Base-by-base conservation (phyloP, 2,797 vertebrate species). In the Psittacula echo region DNA sequence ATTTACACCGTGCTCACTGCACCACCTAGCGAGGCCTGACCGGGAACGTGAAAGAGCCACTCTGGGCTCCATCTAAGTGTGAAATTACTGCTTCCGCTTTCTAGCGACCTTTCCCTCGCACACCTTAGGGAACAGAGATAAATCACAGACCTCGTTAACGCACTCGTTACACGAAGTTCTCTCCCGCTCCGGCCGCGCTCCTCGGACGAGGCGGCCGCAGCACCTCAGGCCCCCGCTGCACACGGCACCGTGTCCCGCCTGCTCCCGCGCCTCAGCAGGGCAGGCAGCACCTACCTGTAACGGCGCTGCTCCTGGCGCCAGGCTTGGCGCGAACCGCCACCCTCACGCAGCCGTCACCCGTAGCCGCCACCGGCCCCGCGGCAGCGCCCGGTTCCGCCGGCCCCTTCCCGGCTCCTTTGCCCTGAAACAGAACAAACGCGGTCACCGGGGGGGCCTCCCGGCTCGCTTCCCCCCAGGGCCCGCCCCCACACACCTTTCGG, bases 311-410 rank as follows among this genome's bases (percentile, higher is more conserved):
- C 91, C 98, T 99, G 87, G 99, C 96, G 23, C 99, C 98, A 7
- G 99, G 99, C 93, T 99, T 99, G 30, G 98, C 99, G 44, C 98
- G 99, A 68, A 99, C 95, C 26, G 95, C 85, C 19, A 99, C 97
- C 64, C 96, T 97, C 34, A 99, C 95, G 1, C 95, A 89, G 7
- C 99, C 99, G 6, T 80, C 98, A 71, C 97, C 98, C 86, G 98
- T 98, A 14, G 70, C 94, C 18, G 87, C 48, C 91, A 99, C 99
- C 17, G 90, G 80, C 2, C 92, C 94, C 50, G 62, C 79, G 20
- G 71, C 22, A 19, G 42, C 58, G 19, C 5, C 51, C 48, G 58
- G 29, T 42, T 14, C 87, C 26, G 50, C n/a, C 9, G 68, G 14
- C 10, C 8, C 67, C 70, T 42, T 70, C 73, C 30, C 77, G 14